These are phyloP conservation scores for Dasypus novemcinctus DNA, from an alignment of 2,113 vertebrate species.

Conservation along the genomic window DNA sequence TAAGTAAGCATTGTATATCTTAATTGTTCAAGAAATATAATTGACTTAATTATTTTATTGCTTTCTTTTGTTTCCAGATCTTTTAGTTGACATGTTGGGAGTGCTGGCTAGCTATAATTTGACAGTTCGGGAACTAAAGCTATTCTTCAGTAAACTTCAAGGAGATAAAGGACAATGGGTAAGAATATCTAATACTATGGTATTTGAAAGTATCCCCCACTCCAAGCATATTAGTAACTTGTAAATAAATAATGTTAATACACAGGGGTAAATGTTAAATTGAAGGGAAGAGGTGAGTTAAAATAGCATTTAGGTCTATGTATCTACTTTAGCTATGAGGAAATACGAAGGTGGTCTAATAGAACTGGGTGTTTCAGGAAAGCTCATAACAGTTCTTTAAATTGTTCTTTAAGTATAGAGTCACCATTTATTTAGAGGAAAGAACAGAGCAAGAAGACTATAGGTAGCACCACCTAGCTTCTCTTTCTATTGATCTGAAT, in stretches of 20 bases:
- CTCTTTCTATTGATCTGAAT: background rate
- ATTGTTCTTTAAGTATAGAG: background rate
- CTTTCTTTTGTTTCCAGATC: slow-evolving; percentile 86
- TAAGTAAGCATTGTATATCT: slow-evolving; percentile 32
- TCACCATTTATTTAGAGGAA: background rate
- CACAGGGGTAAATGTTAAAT: background rate
- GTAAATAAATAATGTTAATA: background rate
- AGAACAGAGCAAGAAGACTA: background rate
- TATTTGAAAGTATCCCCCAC: background rate
- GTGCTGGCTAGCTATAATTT: slow-evolving; percentile 97
- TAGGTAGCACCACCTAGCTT: background rate
- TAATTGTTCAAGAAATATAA: slow-evolving; percentile 26
- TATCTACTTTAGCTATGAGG: background rate
- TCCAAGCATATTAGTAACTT: background rate
- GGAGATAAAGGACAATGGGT: slow-evolving; percentile 97
- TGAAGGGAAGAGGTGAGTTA: background rate
- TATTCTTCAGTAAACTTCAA: slow-evolving; percentile 98
- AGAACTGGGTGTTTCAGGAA: background rate
- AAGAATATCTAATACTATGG: slow-evolving; percentile 72
- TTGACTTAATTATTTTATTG: slow-evolving; percentile 29
- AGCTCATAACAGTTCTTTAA: background rate
- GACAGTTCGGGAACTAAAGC: slow-evolving; percentile 96
- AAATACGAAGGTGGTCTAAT: background rate
- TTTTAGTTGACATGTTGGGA: slow-evolving; percentile 97
- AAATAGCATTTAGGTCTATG: background rate